Conservation (phyloP, 1,140 invertebrate species). For the Dendroctonus valens region DNA sequence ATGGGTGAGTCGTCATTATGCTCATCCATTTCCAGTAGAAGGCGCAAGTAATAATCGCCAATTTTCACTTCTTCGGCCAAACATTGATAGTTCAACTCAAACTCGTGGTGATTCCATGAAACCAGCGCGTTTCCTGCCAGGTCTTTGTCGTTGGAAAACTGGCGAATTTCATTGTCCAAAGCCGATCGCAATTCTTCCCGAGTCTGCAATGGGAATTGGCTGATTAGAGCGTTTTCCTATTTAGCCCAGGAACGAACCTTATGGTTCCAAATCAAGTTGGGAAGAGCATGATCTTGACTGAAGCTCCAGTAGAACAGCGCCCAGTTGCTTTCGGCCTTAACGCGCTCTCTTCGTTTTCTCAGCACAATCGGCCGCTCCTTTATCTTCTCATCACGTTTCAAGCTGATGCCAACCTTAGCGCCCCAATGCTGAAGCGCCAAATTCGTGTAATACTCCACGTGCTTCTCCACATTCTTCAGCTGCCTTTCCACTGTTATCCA, state of each 20-base stretch:
- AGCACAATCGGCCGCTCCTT: conserved; percentile 82
- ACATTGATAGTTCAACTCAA: conserved; percentile 91
- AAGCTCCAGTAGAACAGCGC: conserved; percentile 95
- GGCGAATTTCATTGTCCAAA: conserved; percentile 90
- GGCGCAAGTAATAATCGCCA: conserved; percentile 95
- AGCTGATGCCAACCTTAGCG: conserved; percentile 67
- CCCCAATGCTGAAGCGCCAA: conserved; percentile 89
- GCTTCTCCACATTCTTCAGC: conserved; percentile 75
- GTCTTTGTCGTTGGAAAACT: conserved; percentile 88
- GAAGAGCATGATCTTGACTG: conserved; percentile 88
- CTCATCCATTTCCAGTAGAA: conserved; percentile 89
- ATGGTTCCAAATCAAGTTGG: conserved; percentile 99
- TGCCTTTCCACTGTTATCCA: conserved; percentile 70
- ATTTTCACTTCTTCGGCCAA: conserved; percentile 96
- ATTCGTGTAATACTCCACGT: conserved; percentile 69
- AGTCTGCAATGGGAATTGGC: conserved; percentile 61
- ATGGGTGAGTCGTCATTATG: conserved; percentile 83
- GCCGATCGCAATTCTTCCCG: conserved; percentile 91
- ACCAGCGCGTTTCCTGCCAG: conserved; percentile 77
- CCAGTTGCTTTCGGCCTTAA: conserved; percentile 93
- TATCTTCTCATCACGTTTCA: conserved; percentile 64
- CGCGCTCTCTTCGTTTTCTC: conserved; percentile 82
- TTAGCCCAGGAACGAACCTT: conserved; percentile 59
- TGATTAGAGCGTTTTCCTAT: neutral
- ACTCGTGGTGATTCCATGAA: conserved; percentile 98